Conservation (phyloP, 2,113 vertebrate genomes). For the Noturus placidus region DNA sequence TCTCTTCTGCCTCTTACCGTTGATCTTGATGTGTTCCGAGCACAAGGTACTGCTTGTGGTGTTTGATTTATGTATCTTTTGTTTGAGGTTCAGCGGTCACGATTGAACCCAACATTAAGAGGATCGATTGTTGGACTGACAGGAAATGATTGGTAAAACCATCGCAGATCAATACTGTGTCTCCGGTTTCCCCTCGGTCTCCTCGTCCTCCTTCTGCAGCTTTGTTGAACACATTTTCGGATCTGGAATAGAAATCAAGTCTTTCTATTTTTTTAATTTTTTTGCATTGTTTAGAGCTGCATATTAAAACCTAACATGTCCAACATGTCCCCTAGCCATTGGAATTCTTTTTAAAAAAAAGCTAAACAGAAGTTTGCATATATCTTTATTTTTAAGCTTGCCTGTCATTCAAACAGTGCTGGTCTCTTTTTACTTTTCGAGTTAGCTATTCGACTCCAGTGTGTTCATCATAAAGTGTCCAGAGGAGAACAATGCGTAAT, state of each 20-base stretch:
- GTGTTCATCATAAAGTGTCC: conserved; percentile 60
- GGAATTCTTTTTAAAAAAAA: conserved; percentile 52
- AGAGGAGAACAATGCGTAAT: conserved; percentile 61
- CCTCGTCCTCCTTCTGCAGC: conserved; percentile 7
- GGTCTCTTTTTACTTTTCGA: conserved; percentile 67
- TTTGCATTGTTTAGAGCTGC: conserved; percentile 18
- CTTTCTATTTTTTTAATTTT: neutral
- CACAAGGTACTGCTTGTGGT: conserved; percentile 19
- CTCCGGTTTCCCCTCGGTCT: conserved; percentile 37
- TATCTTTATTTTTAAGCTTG: conserved; percentile 53
- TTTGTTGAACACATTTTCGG: conserved; percentile 19
- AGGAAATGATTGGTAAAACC: conserved; percentile 51
- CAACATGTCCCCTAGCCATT: conserved; percentile 22
- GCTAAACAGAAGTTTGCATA: conserved; percentile 41
- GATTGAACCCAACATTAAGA: conserved; percentile 34
- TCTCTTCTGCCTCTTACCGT: conserved; percentile 25
- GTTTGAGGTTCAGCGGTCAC: conserved; percentile 51
- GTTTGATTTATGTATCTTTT: conserved; percentile 36
- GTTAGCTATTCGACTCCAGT: conserved; percentile 71
- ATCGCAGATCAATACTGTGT: conserved; percentile 39
- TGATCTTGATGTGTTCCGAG: conserved; percentile 11
- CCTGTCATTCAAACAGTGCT: conserved; percentile 53
- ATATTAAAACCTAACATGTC: conserved; percentile 41
- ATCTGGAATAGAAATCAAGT: conserved; percentile 16
- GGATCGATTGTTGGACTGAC: conserved; percentile 46